These are phyloP conservation scores for Ochropleura plecta DNA, from an alignment of 2,888 invertebrate species.

Conservation along the genomic window DNA sequence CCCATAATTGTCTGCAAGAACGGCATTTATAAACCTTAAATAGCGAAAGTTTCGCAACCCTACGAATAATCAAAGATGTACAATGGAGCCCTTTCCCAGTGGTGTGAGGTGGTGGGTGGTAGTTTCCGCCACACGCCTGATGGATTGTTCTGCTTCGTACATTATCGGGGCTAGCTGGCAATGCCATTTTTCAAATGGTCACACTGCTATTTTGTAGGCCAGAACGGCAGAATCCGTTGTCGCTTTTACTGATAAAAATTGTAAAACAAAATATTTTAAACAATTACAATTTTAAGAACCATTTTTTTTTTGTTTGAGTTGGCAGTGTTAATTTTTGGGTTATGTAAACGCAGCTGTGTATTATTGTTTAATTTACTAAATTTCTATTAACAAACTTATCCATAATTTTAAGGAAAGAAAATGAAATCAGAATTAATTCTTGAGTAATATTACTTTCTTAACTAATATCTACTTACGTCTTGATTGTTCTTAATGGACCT, in stretches of 20 bases:
- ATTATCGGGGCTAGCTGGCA: constrained; percentile 80
- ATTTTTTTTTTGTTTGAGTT: background rate
- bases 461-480: background rate
- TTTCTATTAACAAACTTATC: background rate
- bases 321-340: background rate
- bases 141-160: constrained; percentile 80
- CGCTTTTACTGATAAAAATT: constrained; percentile 52
- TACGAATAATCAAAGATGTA: constrained; percentile 61
- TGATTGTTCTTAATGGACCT: background rate
- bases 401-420: background rate
- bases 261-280: constrained; percentile 19
- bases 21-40: constrained; percentile 33
- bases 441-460: background rate
- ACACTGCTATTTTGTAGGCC: constrained; percentile 76
- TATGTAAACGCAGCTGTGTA: background rate
- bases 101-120: constrained; percentile 65
- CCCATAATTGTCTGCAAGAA: constrained; percentile 11
- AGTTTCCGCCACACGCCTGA: constrained; percentile 70
- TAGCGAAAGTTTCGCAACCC: constrained; percentile 52
- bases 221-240: constrained; percentile 69
- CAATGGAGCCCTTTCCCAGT: constrained; percentile 64
- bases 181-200: constrained; percentile 81
- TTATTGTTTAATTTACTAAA: background rate
- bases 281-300: background rate
- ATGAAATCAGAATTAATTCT: background rate